Percentiles rank a stretch among this genome's conserved stretches.
Evolutionary conservation across 2,888 invertebrate species (phyloP).

Genomic region (Synergus japonicus): DNA sequence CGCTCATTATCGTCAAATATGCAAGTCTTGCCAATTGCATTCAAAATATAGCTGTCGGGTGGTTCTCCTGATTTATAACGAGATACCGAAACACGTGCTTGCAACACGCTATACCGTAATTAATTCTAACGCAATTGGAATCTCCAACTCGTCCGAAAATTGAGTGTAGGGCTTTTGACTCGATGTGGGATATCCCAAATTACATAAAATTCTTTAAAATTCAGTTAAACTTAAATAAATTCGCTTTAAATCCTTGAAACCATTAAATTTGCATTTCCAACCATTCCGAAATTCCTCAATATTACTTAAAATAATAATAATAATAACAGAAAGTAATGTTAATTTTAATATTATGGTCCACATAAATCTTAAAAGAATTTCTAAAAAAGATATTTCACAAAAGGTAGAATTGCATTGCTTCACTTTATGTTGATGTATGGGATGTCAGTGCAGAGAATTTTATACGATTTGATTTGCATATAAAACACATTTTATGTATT

Average conservation of each 20-base stretch:
- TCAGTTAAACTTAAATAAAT: no score
- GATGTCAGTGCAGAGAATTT: neutral
- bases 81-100: neutral
- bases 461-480: neutral
- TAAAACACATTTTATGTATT: neutral
- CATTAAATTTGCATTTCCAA: no score
- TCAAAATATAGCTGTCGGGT: neutral
- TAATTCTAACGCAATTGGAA: slow-evolving; percentile 49
- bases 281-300: no score
- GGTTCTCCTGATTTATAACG: slow-evolving; percentile 12
- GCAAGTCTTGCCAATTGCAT: slow-evolving; percentile 2
- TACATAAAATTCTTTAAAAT: no score
- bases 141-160: slow-evolving; percentile 37
- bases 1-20: slow-evolving; percentile 10
- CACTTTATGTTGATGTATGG: neutral
- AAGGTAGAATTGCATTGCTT: neutral
- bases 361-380: neutral
- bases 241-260: no score
- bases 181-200: neutral
- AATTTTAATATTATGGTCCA: no score
- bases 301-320: no score
- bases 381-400: neutral
- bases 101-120: slow-evolving; percentile 43
- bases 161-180: neutral
- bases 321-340: no score